Evolutionary conservation across 92 coral and sea anemone species (phyloP).

Genomic region (Palythoa grandiflora): DNA sequence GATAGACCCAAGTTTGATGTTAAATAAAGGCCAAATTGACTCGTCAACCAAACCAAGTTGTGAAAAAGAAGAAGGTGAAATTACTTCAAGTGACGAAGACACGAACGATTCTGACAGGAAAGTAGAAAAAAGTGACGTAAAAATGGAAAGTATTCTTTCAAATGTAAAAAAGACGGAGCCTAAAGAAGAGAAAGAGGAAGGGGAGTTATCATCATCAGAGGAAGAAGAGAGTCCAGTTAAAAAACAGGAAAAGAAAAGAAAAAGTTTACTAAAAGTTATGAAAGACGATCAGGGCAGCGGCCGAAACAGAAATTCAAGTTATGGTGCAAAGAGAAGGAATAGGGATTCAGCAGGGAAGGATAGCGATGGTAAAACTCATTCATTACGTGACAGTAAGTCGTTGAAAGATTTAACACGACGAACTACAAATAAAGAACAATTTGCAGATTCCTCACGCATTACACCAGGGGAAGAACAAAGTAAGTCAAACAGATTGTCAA

Average conservation of each 20-base stretch:
- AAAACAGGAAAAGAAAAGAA: background rate
- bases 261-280: background rate
- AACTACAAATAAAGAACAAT: background rate
- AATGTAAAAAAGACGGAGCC: background rate
- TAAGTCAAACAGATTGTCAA: background rate
- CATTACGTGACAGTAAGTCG: background rate
- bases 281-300: background rate
- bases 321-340: background rate
- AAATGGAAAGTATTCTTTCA: background rate
- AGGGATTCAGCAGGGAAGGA: slow-evolving; percentile 7
- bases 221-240: slow-evolving; percentile 44
- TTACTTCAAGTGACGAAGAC: slow-evolving; percentile 78
- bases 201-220: slow-evolving; percentile 63
- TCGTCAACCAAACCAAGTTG: slow-evolving; percentile 25
- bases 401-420: background rate
- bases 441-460: background rate
- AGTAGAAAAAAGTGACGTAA: background rate
- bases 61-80: slow-evolving; percentile 87
- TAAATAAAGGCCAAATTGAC: slow-evolving; percentile 15
- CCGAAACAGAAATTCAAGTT: background rate
- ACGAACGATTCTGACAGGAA: slow-evolving; percentile 7
- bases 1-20: slow-evolving; percentile 5
- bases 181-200: slow-evolving; percentile 66
- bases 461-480: background rate
- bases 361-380: background rate